Evolutionary conservation across 2,888 invertebrate species (phyloP).

Genomic region (Hybos culiciformis): DNA sequence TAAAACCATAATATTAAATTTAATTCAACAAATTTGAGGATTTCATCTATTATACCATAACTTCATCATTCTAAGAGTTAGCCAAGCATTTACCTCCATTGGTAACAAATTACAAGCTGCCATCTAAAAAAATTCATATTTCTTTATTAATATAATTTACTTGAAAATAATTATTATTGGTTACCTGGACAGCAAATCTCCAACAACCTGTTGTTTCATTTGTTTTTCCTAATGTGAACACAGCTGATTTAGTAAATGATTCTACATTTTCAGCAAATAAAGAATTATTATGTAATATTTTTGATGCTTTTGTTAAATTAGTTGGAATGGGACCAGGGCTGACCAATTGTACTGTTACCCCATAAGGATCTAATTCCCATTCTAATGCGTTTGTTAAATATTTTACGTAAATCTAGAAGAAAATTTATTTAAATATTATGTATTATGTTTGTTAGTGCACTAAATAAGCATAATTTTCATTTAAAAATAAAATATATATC

Average conservation of each 20-base stretch:
- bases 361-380: conserved; percentile 1
- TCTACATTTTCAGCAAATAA: not conserved
- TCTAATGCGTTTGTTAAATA: not conserved
- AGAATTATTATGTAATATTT: not conserved
- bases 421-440: not conserved
- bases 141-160: not conserved
- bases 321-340: not conserved
- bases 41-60: not conserved
- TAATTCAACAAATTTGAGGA: too few species aligned
- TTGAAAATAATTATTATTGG: too few species aligned
- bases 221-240: not conserved
- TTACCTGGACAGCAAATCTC: not conserved
- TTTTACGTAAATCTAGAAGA: not conserved
- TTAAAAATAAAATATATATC: too few species aligned
- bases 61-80: not conserved
- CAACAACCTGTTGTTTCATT: not conserved
- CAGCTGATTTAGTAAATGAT: not conserved
- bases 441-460: not conserved
- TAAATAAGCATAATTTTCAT: too few species aligned
- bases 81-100: not conserved
- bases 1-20: too few species aligned
- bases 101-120: not conserved
- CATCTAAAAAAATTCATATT: not conserved
- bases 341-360: not conserved
- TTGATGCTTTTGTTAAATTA: not conserved